phyloP scores from a whole-genome alignment of 1,140 invertebrate genomes.

The Eueides isabella region DNA sequence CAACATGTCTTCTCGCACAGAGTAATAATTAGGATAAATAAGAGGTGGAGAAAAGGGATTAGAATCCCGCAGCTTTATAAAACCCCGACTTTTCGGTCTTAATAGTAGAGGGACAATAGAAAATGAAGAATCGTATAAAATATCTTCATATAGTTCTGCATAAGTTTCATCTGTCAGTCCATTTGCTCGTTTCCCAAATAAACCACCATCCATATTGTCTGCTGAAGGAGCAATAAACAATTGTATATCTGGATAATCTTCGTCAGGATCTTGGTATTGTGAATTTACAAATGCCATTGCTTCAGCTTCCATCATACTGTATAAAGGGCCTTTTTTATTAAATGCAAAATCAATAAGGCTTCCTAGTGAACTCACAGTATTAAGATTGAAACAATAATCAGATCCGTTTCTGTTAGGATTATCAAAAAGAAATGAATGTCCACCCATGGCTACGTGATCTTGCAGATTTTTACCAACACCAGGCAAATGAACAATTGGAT shows the following conservation, averaged over 20 bases:
- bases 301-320: constrained; percentile 87
- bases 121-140: constrained; percentile 86
- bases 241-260: constrained; percentile 91
- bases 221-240: constrained; percentile 87
- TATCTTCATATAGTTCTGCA: constrained; percentile 85
- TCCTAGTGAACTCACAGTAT: constrained; percentile 80
- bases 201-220: constrained; percentile 89
- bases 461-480: constrained; percentile 92
- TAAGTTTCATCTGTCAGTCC: constrained; percentile 87
- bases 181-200: constrained; percentile 85
- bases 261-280: constrained; percentile 84
- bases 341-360: constrained; percentile 83
- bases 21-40: constrained; percentile 92
- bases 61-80: constrained; percentile 84
- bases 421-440: constrained; percentile 83
- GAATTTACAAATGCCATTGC: constrained; percentile 90
- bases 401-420: constrained; percentile 74
- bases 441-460: constrained; percentile 88
- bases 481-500: constrained; percentile 82
- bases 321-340: constrained; percentile 84
- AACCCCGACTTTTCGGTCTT: constrained; percentile 88
- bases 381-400: constrained; percentile 84
- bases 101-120: constrained; percentile 86
- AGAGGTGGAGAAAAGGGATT: constrained; percentile 88
- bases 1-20: constrained; percentile 86